A percentile compares a stretch with the other conserved stretches of the same genome.
phyloP scores from a whole-genome alignment of 2,113 vertebrate genomes.

The Heterotilapia buettikoferi region DNA sequence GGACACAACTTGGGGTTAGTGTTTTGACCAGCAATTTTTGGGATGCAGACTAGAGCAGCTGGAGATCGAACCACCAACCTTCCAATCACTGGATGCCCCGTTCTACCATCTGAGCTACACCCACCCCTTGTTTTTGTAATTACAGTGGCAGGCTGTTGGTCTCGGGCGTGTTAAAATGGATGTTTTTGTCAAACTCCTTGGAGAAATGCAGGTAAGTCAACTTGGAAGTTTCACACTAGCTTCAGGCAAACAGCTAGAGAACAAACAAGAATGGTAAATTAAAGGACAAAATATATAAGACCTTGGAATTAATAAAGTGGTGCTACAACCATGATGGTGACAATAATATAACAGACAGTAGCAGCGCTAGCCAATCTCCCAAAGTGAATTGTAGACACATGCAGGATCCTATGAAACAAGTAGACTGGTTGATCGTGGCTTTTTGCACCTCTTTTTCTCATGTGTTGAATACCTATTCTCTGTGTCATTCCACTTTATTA shows the following conservation, averaged over 20 bases:
- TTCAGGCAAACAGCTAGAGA: neutral
- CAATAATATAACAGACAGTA: neutral
- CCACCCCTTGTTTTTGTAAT: neutral
- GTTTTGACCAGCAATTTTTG: neutral
- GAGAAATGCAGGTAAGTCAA: neutral
- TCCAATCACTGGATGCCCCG: neutral
- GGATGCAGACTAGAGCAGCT: neutral
- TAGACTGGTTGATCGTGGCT: neutral
- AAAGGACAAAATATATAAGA: neutral
- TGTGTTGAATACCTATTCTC: neutral
- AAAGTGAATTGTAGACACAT: neutral
- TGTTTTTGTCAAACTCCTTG: neutral
- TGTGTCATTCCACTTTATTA: neutral
- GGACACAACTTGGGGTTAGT: neutral
- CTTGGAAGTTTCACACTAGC: neutral
- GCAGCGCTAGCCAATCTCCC: neutral
- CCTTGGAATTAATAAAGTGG: fast-evolving
- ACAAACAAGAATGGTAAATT: neutral
- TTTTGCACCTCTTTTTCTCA: neutral
- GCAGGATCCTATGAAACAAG: neutral
- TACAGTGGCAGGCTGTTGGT: fast-evolving
- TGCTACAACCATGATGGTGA: neutral
- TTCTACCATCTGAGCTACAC: neutral
- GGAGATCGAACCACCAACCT: neutral
- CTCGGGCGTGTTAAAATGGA: neutral